Conservation (phyloP, 2,797 vertebrate genomes). For the Poliocrania exsul region DNA sequence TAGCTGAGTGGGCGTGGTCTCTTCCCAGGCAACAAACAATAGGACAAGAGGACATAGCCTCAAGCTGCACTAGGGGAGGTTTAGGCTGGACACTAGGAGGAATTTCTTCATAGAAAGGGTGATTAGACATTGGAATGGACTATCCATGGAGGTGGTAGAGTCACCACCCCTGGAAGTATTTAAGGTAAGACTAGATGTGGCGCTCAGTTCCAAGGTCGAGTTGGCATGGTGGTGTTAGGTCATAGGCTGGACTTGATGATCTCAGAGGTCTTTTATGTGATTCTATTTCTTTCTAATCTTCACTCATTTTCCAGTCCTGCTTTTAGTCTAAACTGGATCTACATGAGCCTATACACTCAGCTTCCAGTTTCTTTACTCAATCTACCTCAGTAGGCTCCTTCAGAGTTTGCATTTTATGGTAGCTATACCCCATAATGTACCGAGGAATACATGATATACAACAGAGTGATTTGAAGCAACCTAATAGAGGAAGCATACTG, state of each 20-base stretch:
- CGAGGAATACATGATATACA: not conserved
- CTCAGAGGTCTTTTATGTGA: not conserved
- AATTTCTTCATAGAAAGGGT: not conserved
- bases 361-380: not conserved
- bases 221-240: not conserved
- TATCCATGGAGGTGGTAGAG: not conserved
- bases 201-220: not conserved
- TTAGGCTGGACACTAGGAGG: not conserved
- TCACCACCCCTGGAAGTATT: not conserved
- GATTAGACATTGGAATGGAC: not conserved
- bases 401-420: not conserved
- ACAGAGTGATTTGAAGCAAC: not conserved
- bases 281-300: not conserved
- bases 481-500: not conserved
- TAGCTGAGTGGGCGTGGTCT: not conserved
- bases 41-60: not conserved
- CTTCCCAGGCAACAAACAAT: not conserved
- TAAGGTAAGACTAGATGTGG: not conserved
- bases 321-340: not conserved
- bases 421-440: not conserved
- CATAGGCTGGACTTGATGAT: not conserved
- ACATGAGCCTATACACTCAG: not conserved
- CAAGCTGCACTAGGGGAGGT: not conserved
- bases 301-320: not conserved
- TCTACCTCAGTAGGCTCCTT: not conserved